Conservation (phyloP, 1,140 invertebrate genomes). For the Bombus huntii region DNA sequence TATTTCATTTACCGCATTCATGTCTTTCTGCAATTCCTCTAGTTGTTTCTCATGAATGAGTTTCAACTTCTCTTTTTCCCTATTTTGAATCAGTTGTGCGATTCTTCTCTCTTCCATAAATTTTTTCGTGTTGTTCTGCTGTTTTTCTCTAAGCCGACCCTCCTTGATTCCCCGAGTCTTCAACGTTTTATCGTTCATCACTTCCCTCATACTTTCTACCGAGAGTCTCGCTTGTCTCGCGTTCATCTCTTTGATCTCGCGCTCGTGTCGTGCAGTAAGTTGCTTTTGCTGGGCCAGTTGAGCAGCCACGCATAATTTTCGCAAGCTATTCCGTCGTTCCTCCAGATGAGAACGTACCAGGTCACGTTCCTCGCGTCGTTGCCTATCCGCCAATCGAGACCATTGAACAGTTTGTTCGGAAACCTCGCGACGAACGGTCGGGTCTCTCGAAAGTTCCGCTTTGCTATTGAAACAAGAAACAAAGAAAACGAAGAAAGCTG, state of each 20-base stretch:
- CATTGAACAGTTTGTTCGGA: conserved; percentile 96
- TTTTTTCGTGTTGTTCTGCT: conserved; percentile 99
- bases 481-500: not conserved
- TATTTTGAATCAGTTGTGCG: conserved; percentile 93
- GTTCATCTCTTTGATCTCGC: conserved; percentile 98
- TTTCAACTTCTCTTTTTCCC: conserved; percentile 97
- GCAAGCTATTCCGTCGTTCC: conserved; percentile 93
- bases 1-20: conserved; percentile 89
- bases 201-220: conserved; percentile 98
- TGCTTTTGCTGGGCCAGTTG: conserved; percentile 96
- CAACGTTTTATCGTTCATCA: conserved; percentile 97
- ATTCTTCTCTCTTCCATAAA: conserved; percentile 98
- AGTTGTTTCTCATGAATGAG: conserved; percentile 96
- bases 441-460: conserved; percentile 90
- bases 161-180: conserved; percentile 99
- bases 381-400: conserved; percentile 94
- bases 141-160: conserved; percentile 95
- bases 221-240: conserved; percentile 96
- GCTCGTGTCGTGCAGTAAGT: conserved; percentile 93
- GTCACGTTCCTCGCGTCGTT: conserved; percentile 96
- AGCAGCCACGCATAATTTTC: conserved; percentile 92
- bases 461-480: conserved; percentile 84
- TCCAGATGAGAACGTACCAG: conserved; percentile 91
- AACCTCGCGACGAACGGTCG: conserved; percentile 90
- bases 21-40: conserved; percentile 94